Percentiles rank a stretch among this genome's conserved stretches.
Evolutionary conservation across 2,888 invertebrate species (phyloP).

Genomic region (Spilarctia lutea): DNA sequence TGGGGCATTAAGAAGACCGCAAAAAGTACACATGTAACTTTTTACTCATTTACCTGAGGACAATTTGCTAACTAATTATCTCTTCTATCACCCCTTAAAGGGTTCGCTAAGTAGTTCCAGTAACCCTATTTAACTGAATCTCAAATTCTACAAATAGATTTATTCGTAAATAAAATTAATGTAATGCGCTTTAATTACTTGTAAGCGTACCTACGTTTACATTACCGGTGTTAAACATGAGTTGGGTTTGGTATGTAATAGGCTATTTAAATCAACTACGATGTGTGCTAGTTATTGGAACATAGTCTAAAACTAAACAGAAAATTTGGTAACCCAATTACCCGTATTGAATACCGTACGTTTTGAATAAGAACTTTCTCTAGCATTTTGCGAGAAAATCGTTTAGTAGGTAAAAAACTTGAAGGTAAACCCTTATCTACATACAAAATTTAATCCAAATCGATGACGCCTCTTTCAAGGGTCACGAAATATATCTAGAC

Average conservation of each 20-base stretch:
- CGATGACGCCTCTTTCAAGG: background rate
- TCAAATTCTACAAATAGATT: no score
- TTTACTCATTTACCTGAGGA: no score
- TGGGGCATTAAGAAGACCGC: background rate
- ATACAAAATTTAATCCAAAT: background rate
- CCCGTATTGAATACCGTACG: background rate
- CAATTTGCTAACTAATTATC: no score
- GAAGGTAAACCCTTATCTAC: background rate
- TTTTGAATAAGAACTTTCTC: background rate
- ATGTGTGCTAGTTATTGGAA: background rate
- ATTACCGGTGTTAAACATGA: no score
- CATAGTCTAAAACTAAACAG: background rate
- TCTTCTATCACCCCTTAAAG: no score
- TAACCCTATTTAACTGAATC: no score
- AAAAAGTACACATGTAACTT: background rate
- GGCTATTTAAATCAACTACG: no score
- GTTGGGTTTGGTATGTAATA: no score
- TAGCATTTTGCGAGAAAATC: background rate
- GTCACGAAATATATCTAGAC: background rate
- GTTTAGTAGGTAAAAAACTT: background rate
- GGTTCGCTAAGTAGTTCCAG: no score
- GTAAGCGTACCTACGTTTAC: no score
- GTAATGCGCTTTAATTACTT: no score
- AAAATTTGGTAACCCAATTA: background rate
- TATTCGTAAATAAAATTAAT: no score